A percentile compares a stretch with the other conserved stretches of the same genome.
phyloP scores from a whole-genome alignment of 2,888 invertebrate genomes.

The Xylocampa areola region DNA sequence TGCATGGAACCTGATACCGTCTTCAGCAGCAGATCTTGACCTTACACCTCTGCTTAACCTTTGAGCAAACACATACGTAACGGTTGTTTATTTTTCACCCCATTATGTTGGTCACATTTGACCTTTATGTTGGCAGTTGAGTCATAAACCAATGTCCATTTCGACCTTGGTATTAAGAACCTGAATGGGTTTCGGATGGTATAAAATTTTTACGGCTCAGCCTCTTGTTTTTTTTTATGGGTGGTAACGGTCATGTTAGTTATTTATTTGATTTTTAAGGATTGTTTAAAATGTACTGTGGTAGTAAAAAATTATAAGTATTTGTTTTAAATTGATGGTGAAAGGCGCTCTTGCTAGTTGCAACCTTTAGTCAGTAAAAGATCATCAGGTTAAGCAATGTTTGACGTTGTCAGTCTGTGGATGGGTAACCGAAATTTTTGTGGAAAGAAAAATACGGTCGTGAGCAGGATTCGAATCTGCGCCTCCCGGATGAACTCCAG shows the following conservation, averaged over 20 bases:
- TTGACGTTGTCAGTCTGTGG: no score
- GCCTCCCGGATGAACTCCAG: no score
- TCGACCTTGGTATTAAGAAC: slow-evolving; percentile 42
- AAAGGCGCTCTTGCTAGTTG: no score
- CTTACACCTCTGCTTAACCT: slow-evolving; percentile 40
- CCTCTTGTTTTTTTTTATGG: slow-evolving; percentile 8
- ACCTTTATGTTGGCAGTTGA: slow-evolving; percentile 32
- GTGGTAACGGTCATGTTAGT: slow-evolving; percentile 9
- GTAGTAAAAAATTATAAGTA: no score
- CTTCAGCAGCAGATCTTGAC: slow-evolving; percentile 17
- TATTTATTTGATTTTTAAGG: slow-evolving; percentile 6
- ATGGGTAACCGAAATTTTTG: no score
- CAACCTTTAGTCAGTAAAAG: no score
- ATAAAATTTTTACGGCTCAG: slow-evolving; percentile 25
- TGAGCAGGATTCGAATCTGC: no score
- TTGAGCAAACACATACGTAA: slow-evolving; percentile 9
- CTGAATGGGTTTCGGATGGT: slow-evolving; percentile 29
- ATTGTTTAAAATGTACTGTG: background rate
- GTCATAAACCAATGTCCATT: slow-evolving; percentile 25
- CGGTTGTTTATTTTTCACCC: slow-evolving; percentile 31
- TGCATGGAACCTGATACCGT: background rate
- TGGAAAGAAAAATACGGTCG: no score
- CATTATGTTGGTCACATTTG: slow-evolving; percentile 34
- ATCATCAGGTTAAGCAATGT: no score
- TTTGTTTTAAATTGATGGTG: no score